Conservation (phyloP, 1,140 invertebrate genomes). For the Tenebrio molitor region DNA sequence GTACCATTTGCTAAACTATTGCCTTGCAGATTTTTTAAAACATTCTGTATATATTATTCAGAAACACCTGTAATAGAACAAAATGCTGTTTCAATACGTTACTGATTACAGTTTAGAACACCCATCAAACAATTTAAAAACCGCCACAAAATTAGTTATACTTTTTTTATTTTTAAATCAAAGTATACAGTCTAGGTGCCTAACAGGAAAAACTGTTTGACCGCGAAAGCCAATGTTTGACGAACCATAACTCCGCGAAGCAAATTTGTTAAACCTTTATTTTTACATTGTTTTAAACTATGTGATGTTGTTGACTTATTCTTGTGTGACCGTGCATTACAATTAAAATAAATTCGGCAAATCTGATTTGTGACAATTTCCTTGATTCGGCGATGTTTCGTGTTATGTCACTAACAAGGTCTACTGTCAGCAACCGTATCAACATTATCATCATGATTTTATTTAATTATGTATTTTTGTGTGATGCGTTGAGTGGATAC, state of each 20-base stretch:
- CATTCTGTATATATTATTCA: too few relatives aligned
- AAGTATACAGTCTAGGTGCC: neutral
- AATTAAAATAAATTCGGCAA: neutral
- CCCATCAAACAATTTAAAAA: constrained; percentile 23
- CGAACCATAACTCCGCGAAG: constrained; percentile 31
- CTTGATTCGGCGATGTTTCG: too few relatives aligned
- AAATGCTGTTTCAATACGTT: too few relatives aligned
- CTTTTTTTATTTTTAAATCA: constrained; percentile 20
- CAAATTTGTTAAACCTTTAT: constrained; percentile 8
- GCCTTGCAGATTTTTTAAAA: too few relatives aligned
- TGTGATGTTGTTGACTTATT: constrained; percentile 2
- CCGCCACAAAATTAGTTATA: constrained; percentile 18
- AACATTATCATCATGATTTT: too few relatives aligned
- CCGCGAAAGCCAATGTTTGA: constrained; percentile 27
- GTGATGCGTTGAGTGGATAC: too few relatives aligned
- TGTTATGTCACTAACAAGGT: too few relatives aligned
- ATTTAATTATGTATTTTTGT: too few relatives aligned
- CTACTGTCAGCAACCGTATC: too few relatives aligned
- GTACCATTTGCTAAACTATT: too few relatives aligned
- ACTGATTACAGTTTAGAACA: neutral
- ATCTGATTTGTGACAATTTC: neutral
- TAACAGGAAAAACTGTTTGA: constrained; percentile 28
- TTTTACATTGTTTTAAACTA: constrained; percentile 25
- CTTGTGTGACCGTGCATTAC: neutral
- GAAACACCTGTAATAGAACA: too few relatives aligned